Evolutionary conservation across 2,888 invertebrate genomes (phyloP).

Genomic region (Steromphala cineraria): DNA sequence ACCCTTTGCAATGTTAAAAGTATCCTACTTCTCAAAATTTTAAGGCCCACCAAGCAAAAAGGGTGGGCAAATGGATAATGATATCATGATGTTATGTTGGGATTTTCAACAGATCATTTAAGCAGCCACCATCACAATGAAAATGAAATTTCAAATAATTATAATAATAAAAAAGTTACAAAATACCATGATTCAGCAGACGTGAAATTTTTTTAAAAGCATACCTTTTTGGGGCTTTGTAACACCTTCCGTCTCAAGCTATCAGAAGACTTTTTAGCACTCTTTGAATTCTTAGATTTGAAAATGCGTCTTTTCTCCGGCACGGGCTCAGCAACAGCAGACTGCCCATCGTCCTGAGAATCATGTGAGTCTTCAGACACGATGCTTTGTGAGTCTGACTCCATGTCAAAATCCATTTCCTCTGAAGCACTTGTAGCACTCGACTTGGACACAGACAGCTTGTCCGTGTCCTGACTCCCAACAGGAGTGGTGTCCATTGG

Average conservation of each 20-base stretch:
- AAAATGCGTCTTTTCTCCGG: constrained; percentile 61
- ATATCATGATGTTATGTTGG: no score
- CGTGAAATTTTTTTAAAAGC: no score
- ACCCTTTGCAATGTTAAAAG: no score
- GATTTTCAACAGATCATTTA: no score
- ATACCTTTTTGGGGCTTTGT: constrained; percentile 62
- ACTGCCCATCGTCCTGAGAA: constrained; percentile 29
- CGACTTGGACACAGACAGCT: not conserved
- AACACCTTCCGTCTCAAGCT: constrained; percentile 48
- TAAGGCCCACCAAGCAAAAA: no score
- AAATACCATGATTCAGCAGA: no score
- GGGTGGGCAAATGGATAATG: no score
- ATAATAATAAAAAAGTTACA: no score
- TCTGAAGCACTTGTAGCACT: not conserved
- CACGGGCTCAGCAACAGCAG: not conserved
- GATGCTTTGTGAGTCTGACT: constrained; percentile 19
- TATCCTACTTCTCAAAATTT: no score
- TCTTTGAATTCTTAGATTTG: constrained; percentile 55
- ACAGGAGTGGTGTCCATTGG: constrained; percentile 3
- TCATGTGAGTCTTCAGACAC: constrained; percentile 25
- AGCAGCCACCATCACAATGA: no score
- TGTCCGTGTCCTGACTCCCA: not conserved
- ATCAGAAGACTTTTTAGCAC: constrained; percentile 22
- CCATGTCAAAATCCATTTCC: not conserved
- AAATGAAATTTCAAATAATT: no score